Percentiles rank a stretch among this genome's conserved stretches.
phyloP scores from a whole-genome alignment of 2,797 vertebrate species.

The Pseudopleuronectes americanus region DNA sequence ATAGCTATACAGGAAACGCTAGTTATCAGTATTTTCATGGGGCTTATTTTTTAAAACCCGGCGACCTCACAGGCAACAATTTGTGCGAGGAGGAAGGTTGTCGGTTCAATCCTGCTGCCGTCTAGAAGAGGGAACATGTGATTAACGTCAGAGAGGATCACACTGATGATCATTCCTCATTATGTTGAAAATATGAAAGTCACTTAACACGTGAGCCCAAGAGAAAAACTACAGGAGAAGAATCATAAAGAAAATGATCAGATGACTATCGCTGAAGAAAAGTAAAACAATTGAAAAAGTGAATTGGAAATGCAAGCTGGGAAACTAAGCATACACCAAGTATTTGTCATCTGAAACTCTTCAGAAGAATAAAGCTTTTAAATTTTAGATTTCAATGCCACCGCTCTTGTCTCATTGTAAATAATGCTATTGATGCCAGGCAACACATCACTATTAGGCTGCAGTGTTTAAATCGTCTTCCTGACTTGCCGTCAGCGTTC shows the following conservation, averaged over 20 bases:
- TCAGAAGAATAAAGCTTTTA: too few relatives aligned
- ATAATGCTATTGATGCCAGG: too few relatives aligned
- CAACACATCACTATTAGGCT: background rate
- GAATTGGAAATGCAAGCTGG: too few relatives aligned
- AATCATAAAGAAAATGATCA: background rate
- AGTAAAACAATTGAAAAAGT: too few relatives aligned
- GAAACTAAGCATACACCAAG: too few relatives aligned
- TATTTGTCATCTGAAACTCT: too few relatives aligned
- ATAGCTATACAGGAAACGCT: background rate
- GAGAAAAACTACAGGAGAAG: background rate
- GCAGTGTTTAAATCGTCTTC: constrained; percentile 4
- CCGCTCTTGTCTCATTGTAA: too few relatives aligned
- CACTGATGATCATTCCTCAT: constrained; percentile 2
- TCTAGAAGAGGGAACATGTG: background rate
- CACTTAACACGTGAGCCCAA: background rate
- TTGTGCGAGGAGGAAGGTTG: background rate
- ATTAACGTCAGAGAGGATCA: constrained; percentile 9
- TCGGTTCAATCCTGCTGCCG: background rate
- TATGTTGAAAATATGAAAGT: constrained; percentile 27
- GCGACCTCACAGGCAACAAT: background rate
- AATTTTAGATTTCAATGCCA: too few relatives aligned
- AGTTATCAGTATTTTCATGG: background rate
- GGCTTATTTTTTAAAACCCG: background rate
- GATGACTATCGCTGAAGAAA: background rate
- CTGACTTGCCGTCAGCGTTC: constrained; percentile 10